Percentiles rank a stretch among this genome's conserved stretches.
phyloP scores from a whole-genome alignment of 2,888 invertebrate species.

The Torymus auratus region DNA sequence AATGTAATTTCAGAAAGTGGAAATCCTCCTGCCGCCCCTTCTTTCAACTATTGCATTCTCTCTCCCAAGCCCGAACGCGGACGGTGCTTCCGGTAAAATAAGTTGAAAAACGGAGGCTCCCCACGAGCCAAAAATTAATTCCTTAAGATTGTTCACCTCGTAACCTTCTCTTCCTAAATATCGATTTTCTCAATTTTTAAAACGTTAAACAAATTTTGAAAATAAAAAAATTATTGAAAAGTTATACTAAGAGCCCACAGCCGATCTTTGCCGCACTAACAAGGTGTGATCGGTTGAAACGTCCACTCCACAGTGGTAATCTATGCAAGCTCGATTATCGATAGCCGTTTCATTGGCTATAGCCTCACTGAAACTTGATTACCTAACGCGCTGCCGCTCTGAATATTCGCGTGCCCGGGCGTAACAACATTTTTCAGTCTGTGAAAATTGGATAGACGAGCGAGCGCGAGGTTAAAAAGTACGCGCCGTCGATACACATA shows the following conservation, averaged over 20 bases:
- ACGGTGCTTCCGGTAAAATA: constrained; percentile 38
- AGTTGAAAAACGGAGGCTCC: constrained; percentile 33
- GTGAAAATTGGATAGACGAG: no score
- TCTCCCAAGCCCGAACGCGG: neutral
- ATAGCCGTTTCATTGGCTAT: constrained; percentile 8
- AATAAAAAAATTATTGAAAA: no score
- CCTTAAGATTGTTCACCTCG: constrained; percentile 54
- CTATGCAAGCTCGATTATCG: constrained; percentile 47
- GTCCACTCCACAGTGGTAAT: neutral
- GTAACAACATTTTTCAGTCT: no score
- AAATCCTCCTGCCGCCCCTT: neutral
- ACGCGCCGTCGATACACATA: neutral
- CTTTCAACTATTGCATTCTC: neutral
- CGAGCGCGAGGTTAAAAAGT: no score
- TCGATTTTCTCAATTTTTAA: no score
- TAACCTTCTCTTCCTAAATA: constrained; percentile 51
- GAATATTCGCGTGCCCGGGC: no score
- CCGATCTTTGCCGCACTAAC: no score
- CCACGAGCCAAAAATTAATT: constrained; percentile 47
- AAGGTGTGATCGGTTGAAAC: no score
- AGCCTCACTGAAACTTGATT: constrained; percentile 12
- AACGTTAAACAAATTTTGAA: no score
- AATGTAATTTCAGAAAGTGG: constrained; percentile 54
- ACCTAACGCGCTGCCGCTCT: neutral
- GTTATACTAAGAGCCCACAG: no score